phyloP scores from a whole-genome alignment of 2,888 invertebrate genomes.

The Opisthograptis luteolata region DNA sequence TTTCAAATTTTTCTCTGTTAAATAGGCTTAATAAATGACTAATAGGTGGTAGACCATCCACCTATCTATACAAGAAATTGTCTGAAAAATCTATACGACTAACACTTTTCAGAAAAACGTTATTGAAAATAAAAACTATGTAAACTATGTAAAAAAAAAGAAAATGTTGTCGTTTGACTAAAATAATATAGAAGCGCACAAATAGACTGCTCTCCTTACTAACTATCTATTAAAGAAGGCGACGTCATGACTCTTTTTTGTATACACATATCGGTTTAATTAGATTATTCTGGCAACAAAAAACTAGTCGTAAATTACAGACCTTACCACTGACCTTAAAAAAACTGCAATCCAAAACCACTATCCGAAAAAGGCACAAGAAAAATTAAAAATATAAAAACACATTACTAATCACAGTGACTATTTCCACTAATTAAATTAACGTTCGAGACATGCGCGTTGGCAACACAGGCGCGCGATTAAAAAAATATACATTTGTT shows the following conservation, averaged over 20 bases:
- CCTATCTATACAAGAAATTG: too few relatives aligned
- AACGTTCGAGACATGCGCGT: conserved; percentile 68
- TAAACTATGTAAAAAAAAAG: too few relatives aligned
- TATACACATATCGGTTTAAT: conserved; percentile 19
- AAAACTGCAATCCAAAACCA: conserved; percentile 47
- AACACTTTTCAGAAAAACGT: too few relatives aligned
- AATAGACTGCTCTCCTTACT: too few relatives aligned
- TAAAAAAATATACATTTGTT: conserved; percentile 44
- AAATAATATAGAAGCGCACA: too few relatives aligned
- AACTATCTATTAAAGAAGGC: not conserved
- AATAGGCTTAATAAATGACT: too few relatives aligned
- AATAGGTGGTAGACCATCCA: too few relatives aligned
- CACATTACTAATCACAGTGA: conserved; percentile 72
- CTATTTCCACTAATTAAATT: conserved; percentile 78
- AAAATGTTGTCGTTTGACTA: too few relatives aligned
- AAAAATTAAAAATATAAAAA: conserved; percentile 50
- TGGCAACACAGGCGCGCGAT: conserved; percentile 56
- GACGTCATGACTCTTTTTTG: conserved; percentile 1
- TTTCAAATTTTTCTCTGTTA: too few relatives aligned
- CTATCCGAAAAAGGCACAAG: conserved; percentile 47
- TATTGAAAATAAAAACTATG: too few relatives aligned
- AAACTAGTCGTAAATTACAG: not conserved
- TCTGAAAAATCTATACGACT: too few relatives aligned
- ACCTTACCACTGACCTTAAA: conserved; percentile 49
- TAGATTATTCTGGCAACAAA: conserved; percentile 17